Base-by-base conservation (phyloP, 2,888 invertebrate species). In the Noctua fimbriata region DNA sequence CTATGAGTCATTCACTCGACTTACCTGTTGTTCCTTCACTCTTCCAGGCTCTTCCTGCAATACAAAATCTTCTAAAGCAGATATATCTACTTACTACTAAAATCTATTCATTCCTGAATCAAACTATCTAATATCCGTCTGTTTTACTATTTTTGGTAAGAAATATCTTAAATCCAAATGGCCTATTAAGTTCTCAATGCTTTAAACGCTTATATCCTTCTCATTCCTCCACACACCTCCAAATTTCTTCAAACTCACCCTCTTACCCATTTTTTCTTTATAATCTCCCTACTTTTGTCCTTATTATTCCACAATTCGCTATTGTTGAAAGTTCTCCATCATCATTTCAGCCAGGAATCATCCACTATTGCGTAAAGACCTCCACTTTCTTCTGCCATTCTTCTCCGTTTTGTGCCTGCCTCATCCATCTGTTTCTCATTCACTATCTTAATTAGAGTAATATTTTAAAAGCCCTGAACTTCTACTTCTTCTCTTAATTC, bases 21-120 rank as follows among this genome's bases (percentile, higher is more conserved):
- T 67, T 67, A 67, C 67, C 67, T 44, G 73, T 18, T 44, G 18
- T 24, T 69, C 18, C 32, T 73, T 73, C 21, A 69, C 72, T 69
- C 44, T 72, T 10, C 28, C 44, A 7, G 24, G 24, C 44, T 73
- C 72, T 66, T 16, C 28, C 44, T 32, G 24, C 73, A 69, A 69
- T 32, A 73, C 10, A 44, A 73, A 69, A 69, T 32, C 69, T 73
- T 72, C 66, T 69, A n/a, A 66, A 72, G n/a, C 24, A 41, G 36
- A 41, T 71, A 41, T 71, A 44, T 41, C 41, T 71, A 41, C n/a
- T n/a, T 63, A 63, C 63, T 41, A 72, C 41, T 41, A 63, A 1
- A 63, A 9, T 10, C 21, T n/a, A n/a, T 21, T 49, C 21, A n/a
- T 72, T 41, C 65, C 58, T 52, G 12, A 6, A 2, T 67, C 18